Base-by-base conservation (phyloP, 2,113 vertebrate genomes). In the Pardalotus punctatus region DNA sequence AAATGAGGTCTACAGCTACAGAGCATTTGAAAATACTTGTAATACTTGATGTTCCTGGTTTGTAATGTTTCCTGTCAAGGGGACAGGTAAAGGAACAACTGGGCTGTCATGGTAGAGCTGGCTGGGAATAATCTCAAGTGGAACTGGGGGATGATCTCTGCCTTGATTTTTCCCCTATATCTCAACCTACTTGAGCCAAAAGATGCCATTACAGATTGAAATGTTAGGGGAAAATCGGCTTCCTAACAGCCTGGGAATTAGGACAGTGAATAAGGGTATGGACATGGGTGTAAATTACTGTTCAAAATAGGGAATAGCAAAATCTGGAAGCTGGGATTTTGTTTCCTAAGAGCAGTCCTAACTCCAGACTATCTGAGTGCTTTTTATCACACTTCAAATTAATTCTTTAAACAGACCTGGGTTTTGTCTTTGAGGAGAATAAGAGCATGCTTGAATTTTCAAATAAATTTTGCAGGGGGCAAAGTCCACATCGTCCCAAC, bases 191-290 rank as follows among this genome's bases (percentile, higher is more conserved):
- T 31, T 60, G 29, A 69, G 40, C 10, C 61, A 58, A 84, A 90
- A 78, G 10, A 42, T 60, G 16, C 8, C 16, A 60, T n/a, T 42
- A 36, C 4, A 43, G 21, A 70, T 15, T 19, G 31, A 88, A 60
- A 67, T 43, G 12, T 25, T 25, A 35, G 36, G 23, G 38, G 2
- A 66, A 73, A n/a, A 2, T 0, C 0, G 0, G 36, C 10, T 71
- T 95, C 18, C 51, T 62, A 50, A 36, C 12, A 84, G 18, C 11
- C 19, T 57, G 10, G 40, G 36, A 81, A 78, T 61, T 48, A 73
- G 54, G 33, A 45, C 12, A 62, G 15, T 50, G 9, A 85, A 35
- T 38, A 53, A 65, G 8, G 12, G 23, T 29, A 66, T 9, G 8
- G 36, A 43, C 19, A 48, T 25, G 15, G 22, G 17, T 61, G 27